A percentile compares a stretch with the other conserved stretches of the same genome.
These are phyloP conservation scores for Psophia crepitans DNA, from an alignment of 2,113 vertebrate species.

Conservation along the genomic window DNA sequence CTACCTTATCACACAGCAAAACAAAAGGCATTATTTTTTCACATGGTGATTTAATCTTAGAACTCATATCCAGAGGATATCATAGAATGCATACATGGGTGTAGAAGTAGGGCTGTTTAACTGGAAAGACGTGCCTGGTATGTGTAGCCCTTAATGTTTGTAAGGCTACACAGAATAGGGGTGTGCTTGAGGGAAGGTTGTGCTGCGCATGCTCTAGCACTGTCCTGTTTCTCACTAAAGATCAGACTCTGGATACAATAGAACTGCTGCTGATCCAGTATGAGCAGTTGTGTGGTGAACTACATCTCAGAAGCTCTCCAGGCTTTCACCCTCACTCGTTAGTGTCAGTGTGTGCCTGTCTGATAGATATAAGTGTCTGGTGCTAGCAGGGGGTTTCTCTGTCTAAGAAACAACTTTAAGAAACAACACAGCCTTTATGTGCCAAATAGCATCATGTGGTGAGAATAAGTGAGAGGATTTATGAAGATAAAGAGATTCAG, in stretches of 20 bases:
- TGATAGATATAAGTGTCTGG: background rate
- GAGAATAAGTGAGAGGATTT: background rate
- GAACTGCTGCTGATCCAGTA: background rate
- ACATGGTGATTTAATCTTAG: background rate
- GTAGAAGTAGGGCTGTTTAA: background rate
- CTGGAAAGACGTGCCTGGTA: background rate
- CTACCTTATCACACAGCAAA: background rate
- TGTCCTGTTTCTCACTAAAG: background rate
- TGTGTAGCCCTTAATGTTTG: fast-evolving
- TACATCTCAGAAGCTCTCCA: background rate
- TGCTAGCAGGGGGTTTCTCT: background rate
- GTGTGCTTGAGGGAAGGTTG: background rate
- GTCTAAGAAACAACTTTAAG: background rate
- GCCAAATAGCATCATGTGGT: background rate
- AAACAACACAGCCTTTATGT: background rate
- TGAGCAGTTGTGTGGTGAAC: background rate
- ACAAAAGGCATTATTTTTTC: background rate
- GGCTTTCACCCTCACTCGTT: background rate
- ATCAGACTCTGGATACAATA: background rate
- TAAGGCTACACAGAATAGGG: background rate
- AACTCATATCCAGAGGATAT: background rate
- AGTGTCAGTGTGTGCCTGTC: background rate
- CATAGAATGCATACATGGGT: background rate
- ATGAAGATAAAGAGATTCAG: background rate
- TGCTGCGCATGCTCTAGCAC: background rate